Evolutionary conservation across 2,113 vertebrate species (phyloP).

Genomic region (Irena cyanogastra): DNA sequence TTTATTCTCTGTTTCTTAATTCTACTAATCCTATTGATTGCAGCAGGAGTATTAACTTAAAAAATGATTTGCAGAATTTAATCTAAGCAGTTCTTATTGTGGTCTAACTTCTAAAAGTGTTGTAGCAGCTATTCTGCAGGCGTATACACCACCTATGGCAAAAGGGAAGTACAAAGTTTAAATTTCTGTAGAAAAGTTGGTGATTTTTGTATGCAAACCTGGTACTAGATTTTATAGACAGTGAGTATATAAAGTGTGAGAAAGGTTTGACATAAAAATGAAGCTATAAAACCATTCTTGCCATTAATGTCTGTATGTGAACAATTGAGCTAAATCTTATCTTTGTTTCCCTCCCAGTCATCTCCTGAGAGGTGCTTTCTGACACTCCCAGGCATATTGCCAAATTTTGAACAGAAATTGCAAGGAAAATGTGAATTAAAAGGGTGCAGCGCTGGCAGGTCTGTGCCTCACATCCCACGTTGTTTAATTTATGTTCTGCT

Average conservation of each 20-base stretch:
- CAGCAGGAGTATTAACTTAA: not conserved
- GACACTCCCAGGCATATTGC: not conserved
- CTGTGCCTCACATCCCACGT: not conserved
- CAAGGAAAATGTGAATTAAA: not conserved
- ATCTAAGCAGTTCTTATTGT: not conserved
- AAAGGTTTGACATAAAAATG: not conserved
- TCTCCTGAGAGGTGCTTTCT: not conserved
- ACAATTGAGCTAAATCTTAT: not conserved
- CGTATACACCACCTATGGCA: accelerated
- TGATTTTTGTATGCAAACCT: not conserved
- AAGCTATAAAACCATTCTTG: not conserved
- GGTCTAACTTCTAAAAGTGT: not conserved
- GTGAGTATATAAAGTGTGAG: not conserved
- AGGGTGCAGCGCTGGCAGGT: not conserved
- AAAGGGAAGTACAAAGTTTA: not conserved
- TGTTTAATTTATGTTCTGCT: not conserved
- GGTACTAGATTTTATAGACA: not conserved
- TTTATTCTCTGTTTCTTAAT: not conserved
- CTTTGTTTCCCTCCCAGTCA: not conserved
- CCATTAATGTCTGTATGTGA: not conserved
- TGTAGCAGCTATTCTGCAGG: not conserved
- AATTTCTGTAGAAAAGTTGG: not conserved
- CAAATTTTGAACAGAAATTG: not conserved
- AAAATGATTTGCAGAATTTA: not conserved
- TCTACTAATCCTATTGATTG: not conserved